Base-by-base conservation (phyloP, 2,797 vertebrate species). In the Enteromius radiatus region DNA sequence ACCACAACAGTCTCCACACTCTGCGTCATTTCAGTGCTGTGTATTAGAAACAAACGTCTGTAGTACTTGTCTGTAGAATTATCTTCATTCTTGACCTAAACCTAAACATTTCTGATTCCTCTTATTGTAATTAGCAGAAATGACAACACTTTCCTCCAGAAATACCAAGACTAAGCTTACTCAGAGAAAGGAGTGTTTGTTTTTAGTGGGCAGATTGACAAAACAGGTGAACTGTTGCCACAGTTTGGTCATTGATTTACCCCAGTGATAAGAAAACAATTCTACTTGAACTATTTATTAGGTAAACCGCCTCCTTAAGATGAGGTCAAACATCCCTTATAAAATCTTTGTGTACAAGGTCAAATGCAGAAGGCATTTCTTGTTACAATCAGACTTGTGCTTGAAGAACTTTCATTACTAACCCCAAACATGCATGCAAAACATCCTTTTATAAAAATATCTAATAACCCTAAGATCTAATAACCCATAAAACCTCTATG, bases 121-220 rank as follows among this genome's bases (percentile, higher is more conserved):
- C 47, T 79, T 56, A 90, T 87, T 89, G 90, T 90, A 91, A 91
- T 90, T 84, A 91, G 88, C 74, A 84, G 81, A 87, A 90, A 81
- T 86, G 45, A 88, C 84, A 81, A 88, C 83, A 79, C 86, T 78
- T 71, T 80, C 87, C 81, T 86, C 65, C 79, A 77, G 33, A 88
- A 90, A 88, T 87, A 81, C 83, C 45, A 36, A 5, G 43, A 52
- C 49, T 14, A 3, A 1, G 21, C 73, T 45, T 47, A 33, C 52
- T 63, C 71, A 75, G 82, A 76, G 78, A 90, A 89, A 80, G 83
- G 69, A 52, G 41, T 84, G 84, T 91, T 89, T 92, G 88, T 91
- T 93, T 88, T 90, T 86, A 91, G 86, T 41, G 19, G 56, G 71
- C 47, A 77, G 82, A 85, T 52, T 69, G 82, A 87, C 65, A 88